Conservation (phyloP, 1,140 invertebrate genomes). For the Papilio helenus region DNA sequence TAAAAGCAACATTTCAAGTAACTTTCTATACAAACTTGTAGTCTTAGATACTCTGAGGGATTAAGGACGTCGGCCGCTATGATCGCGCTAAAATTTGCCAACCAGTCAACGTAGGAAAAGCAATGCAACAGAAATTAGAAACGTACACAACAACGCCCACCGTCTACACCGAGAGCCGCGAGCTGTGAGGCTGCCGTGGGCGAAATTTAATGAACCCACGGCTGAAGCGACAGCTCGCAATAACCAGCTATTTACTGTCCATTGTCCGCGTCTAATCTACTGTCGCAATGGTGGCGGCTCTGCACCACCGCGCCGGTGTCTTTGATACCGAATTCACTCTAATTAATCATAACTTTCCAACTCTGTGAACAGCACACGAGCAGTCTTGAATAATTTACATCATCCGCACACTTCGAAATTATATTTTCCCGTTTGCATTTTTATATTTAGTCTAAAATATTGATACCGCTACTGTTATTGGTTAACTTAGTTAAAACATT, state of each 20-base stretch:
- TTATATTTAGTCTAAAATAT: background rate
- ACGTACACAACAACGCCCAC: conserved; percentile 51
- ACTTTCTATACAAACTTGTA: background rate
- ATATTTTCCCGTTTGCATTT: background rate
- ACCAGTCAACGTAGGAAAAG: conserved; percentile 21
- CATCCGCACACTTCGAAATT: background rate
- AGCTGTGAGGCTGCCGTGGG: conserved; percentile 56
- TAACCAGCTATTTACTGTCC: conserved; percentile 65
- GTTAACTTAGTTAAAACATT: background rate
- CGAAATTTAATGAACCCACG: conserved; percentile 63
- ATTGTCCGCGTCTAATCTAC: conserved; percentile 57
- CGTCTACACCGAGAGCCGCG: conserved; percentile 29
- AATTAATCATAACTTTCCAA: conserved; percentile 53
- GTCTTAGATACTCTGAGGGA: background rate
- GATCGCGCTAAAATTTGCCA: conserved; percentile 9
- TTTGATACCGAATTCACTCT: conserved; percentile 53
- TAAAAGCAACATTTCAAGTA: background rate
- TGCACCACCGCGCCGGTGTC: conserved; percentile 46
- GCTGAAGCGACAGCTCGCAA: conserved; percentile 55
- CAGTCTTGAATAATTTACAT: conserved; percentile 7
- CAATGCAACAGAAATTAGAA: conserved; percentile 47
- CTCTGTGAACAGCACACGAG: background rate
- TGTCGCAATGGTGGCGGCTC: conserved; percentile 52
- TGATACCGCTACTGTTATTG: background rate
- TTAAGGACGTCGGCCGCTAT: conserved; percentile 12